Evolutionary conservation across 2,797 vertebrate genomes (phyloP), one percentile per base, ranked within the genome.

Genomic region (Tympanoctomys barrerae): DNA sequence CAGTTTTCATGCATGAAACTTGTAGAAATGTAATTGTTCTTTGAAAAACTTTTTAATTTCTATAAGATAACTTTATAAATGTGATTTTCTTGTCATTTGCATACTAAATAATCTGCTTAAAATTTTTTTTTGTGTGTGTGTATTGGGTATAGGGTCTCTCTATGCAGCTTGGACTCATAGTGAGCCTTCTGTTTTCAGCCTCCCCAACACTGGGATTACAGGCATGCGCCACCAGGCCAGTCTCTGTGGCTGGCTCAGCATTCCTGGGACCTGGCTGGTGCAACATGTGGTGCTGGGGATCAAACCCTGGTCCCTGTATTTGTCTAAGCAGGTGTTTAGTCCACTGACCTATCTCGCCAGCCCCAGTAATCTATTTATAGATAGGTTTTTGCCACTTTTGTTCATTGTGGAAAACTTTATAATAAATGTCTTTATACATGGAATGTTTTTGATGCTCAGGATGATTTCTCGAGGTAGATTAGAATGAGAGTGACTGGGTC

Each of bases 51-150:
- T n/a, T 77, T 92, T 75, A 83, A 39, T 93, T 19, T 19, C 18
- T 84, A 19, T 66, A 81, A 68, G 36, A 68, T 39, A 77, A 54
- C 49, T 90, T 94, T 90, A 39, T 89, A 90, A 90, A 62, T 92
- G 13, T 78, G 31, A 49, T 78, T 70, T 2, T 89, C 82, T 33
- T 6, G 46, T 84, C 84, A 83, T 79, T 96, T 87, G 31, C 22
- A 33, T 68, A 66, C 92, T 42, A 19, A 16, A 57, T 18, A 16
- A 57, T 18, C 2, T 19, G 54, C 42, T 42, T 42, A 39, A 39
- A 4, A 5, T 19, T 57, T 16, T 16, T 57, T 57, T 18, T 57
- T 57, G 2, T 49, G 4, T 49, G 4, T 10, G 49, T 49, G 2
- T 57, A 4, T 57, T 57, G 16, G 54, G 14, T 57, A 57, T 18